Evolutionary conservation across 1,140 invertebrate genomes (phyloP).

Genomic region (Papilio helenus): DNA sequence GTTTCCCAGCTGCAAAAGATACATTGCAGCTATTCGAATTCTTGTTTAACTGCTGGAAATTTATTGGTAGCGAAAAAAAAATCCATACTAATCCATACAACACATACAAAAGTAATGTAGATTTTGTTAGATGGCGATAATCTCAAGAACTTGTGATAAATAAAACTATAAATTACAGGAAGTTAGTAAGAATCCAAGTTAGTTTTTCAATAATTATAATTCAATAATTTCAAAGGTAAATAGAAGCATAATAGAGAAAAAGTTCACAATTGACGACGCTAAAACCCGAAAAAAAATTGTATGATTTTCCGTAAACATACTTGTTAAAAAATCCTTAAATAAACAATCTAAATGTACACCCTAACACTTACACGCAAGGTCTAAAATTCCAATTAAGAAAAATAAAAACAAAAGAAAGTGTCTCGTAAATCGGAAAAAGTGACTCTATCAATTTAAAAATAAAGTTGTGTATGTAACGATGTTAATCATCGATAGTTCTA

Average conservation of each 20-base stretch:
- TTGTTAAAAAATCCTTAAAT: not conserved
- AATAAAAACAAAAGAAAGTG: slow-evolving; percentile 7
- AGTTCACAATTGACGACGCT: not conserved
- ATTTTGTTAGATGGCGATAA: too few species aligned
- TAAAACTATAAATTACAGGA: too few species aligned
- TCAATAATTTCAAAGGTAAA: not conserved
- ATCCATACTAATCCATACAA: not conserved
- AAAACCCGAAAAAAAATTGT: not conserved
- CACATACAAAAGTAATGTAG: too few species aligned
- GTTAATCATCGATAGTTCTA: slow-evolving; percentile 18
- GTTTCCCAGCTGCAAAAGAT: not conserved
- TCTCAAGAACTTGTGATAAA: too few species aligned
- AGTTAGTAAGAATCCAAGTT: too few species aligned
- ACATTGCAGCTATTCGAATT: not conserved
- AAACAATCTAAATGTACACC: not conserved
- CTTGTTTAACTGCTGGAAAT: slow-evolving; percentile 8
- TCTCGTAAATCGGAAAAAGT: not conserved
- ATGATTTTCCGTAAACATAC: slow-evolving; percentile 11
- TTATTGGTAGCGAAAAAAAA: not conserved
- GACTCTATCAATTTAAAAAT: not conserved
- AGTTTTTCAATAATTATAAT: too few species aligned
- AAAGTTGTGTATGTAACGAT: slow-evolving; percentile 17
- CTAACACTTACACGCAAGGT: not conserved
- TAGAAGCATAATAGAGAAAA: not conserved
- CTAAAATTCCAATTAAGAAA: not conserved